Evolutionary conservation across 2,888 invertebrate species (phyloP), one percentile per base, ranked within the genome.

Genomic region (Chydorus sphaericus): DNA sequence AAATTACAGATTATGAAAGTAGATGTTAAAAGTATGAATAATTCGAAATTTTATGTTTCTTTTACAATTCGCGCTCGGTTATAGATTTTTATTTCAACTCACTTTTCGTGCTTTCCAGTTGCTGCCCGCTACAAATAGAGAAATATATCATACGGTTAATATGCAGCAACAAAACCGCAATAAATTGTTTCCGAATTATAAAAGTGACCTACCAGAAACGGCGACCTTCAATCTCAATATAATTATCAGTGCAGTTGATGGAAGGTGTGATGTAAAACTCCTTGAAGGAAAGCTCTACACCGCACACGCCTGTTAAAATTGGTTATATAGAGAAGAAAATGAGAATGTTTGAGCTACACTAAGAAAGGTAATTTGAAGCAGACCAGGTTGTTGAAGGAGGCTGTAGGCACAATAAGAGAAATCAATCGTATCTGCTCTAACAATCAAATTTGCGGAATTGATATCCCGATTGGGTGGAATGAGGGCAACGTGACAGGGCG

Each of bases 191-290:
- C n/a, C n/a, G n/a, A n/a, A n/a, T n/a, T n/a, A n/a, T n/a, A n/a
- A n/a, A n/a, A n/a, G n/a, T n/a, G n/a, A n/a, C n/a, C n/a, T n/a
- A n/a, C n/a, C 54, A 54, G 26, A 54, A 54, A 11, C 29, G 18
- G 11, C 54, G 10, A 14, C 29, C 29, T 11, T 54, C 54, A 16
- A 54, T 26, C 16, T 38, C 38, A 11, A 54, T 16, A 48, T 44
- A 44, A 28, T 54, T 49, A 28, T 49, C 38, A 1, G 48, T 54
- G 44, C 54, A 54, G 44, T 54, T 54, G 10, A 28, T 18, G 11
- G 54, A 50, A 18, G 54, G 54, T n/a, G 48, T 50, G 4, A 54
- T 16, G 26, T 54, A 54, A 23, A 54, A 54, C 10, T 44, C 44
- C 14, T 48, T 23, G 14, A 54, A 54, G 10, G 18, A 23, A 2